These are phyloP conservation scores for Carassius carassius DNA, from an alignment of 2,113 vertebrate species.

Conservation along the genomic window DNA sequence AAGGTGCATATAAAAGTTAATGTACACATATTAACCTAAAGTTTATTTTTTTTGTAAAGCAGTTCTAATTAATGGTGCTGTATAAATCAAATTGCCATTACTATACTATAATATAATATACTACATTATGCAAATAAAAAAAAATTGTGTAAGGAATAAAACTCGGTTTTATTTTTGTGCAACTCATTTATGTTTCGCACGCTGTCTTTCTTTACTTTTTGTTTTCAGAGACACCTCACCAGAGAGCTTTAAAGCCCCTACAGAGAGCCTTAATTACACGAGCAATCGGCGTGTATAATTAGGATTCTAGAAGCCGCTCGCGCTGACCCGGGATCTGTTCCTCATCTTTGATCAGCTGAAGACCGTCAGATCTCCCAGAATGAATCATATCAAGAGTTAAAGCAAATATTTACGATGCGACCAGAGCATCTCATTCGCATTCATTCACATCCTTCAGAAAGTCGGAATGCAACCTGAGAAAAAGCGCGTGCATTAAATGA, in stretches of 20 bases:
- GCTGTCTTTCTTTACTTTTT: neutral
- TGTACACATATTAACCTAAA: too few relatives aligned
- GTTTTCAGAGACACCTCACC: neutral
- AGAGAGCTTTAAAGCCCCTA: neutral
- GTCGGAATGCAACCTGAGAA: neutral
- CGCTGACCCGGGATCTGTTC: neutral
- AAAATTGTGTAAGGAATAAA: too few relatives aligned
- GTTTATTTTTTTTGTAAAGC: too few relatives aligned
- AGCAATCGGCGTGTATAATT: neutral
- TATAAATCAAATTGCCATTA: too few relatives aligned
- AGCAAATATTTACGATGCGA: too few relatives aligned
- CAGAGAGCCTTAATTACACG: neutral
- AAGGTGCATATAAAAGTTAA: too few relatives aligned
- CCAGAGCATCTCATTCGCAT: too few relatives aligned
- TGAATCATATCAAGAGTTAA: neutral
- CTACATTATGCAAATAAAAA: neutral
- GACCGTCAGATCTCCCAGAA: neutral
- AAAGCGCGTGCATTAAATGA: neutral
- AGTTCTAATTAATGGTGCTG: too few relatives aligned
- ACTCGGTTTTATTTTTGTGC: neutral
- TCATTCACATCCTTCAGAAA: neutral
- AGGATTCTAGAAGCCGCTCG: neutral
- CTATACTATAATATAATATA: neutral
- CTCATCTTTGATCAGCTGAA: neutral
- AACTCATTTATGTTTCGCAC: neutral